Evolutionary conservation across 2,888 invertebrate genomes (phyloP).

Genomic region (Coelinius sp.): DNA sequence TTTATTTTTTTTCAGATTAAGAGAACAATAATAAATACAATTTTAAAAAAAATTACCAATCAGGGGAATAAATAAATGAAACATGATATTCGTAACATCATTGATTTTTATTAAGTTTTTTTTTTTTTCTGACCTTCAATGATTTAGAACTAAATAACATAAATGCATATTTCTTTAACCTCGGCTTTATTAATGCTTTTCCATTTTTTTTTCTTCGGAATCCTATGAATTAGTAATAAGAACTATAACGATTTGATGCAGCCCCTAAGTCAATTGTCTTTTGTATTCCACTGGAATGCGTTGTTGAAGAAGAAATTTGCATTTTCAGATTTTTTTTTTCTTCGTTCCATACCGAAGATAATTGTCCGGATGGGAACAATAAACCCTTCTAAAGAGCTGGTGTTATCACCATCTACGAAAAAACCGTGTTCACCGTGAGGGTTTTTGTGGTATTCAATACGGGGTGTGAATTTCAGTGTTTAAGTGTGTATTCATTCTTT

Average conservation of each 20-base stretch:
- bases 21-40: neutral
- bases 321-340: conserved; percentile 32
- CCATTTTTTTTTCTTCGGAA: conserved; percentile 57
- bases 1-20: neutral
- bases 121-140: conserved; percentile 61
- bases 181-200: conserved; percentile 48
- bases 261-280: conserved; percentile 49
- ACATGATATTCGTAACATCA: conserved; percentile 61
- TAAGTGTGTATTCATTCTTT: conserved; percentile 34
- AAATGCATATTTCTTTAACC: conserved; percentile 60
- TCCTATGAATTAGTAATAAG: conserved; percentile 51
- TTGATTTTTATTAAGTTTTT: conserved; percentile 67
- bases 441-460: conserved; percentile 30
- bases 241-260: conserved; percentile 65
- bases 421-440: conserved; percentile 16
- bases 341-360: conserved; percentile 38
- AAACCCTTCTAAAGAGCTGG: conserved; percentile 11
- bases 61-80: neutral
- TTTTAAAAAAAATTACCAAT: conserved; percentile 2
- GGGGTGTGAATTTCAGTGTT: conserved; percentile 4
- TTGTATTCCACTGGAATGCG: neutral
- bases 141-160: conserved; percentile 69
- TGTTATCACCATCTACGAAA: conserved; percentile 13
- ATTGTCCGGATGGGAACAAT: conserved; percentile 34
- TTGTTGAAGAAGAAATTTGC: neutral